Evolutionary conservation across 2,888 invertebrate genomes (phyloP), one percentile per base, ranked within the genome.

Genomic region (Sabatieria punctata): DNA sequence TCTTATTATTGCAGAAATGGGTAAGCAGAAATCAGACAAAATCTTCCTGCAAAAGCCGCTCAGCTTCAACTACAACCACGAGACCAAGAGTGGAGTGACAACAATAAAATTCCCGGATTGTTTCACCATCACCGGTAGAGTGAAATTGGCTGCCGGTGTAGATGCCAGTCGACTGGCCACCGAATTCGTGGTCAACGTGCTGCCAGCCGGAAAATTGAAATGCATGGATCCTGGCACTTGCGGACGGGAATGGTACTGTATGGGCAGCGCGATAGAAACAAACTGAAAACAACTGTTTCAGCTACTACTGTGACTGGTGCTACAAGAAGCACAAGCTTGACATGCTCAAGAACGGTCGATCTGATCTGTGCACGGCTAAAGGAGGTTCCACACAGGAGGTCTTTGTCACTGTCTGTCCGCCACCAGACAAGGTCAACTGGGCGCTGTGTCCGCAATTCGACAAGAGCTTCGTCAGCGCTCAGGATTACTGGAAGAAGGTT

Each of bases 401-500:
- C 15, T 18, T 18, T 8, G n/a, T n/a, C 11, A 38, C 38, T 8
- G 38, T 38, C 8, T 38, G 38, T 21, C 38, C 38, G 19, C 38
- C 38, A 21, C 38, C 38, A 21, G 38, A 38, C 11, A 21, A 13
- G 22, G 11, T 38, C 19, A 38, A 38, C 38, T 38, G 38, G 38
- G 38, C n/a, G 8, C 8, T 38, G 38, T 38, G 38, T 21, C 11
- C 15, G 15, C 19, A 21, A n/a, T 38, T 38, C 22, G 19, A 6
- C 6, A 38, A 38, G 22, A n/a, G n/a, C n/a, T 21, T 19, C 38
- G 15, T n/a, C 6, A 8, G 15, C 11, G n/a, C n/a, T n/a, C 15
- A 38, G 6, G 38, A 38, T 21, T 38, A 38, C 38, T 38, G 38
- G 38, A 38, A 38, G 19, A 38, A 38, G 38, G 38, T 38, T 38